Percentiles rank a stretch among this genome's conserved stretches.
Conservation (phyloP, 2,113 vertebrate species). For the Alces alces region DNA sequence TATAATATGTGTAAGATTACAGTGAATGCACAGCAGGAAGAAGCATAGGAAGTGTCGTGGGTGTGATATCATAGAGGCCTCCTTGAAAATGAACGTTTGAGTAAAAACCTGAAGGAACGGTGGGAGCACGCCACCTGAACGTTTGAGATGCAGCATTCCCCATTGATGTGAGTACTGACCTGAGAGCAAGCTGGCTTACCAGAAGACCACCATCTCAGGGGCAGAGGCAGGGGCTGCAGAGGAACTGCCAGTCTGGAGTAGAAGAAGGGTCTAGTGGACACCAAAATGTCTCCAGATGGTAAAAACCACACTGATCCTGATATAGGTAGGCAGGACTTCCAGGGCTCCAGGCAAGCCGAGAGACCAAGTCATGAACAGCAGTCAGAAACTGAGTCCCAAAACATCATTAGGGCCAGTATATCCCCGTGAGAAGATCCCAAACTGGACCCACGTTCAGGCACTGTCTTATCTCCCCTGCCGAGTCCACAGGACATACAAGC, state of each 20-base stretch:
- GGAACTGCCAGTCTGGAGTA: not conserved
- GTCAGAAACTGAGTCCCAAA: not conserved
- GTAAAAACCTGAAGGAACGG: not conserved
- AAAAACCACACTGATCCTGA: not conserved
- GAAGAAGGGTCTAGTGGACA: not conserved
- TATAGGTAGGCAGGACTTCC: not conserved
- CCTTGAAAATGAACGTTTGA: not conserved
- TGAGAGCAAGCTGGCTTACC: not conserved
- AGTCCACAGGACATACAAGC: not conserved
- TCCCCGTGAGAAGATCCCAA: not conserved
- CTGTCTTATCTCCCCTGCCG: not conserved
- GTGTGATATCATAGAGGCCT: not conserved
- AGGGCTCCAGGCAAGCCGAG: not conserved
- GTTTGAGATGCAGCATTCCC: no score
- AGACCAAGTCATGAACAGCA: not conserved
- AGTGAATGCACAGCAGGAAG: not conserved
- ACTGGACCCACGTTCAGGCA: not conserved
- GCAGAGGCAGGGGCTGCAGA: not conserved
- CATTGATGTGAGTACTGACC: accelerated
- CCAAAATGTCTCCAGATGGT: not conserved
- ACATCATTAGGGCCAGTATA: not conserved
- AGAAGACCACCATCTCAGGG: not conserved
- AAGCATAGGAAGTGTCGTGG: not conserved
- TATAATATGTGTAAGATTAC: no score
- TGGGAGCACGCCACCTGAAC: accelerated